phyloP scores from a whole-genome alignment of 2,113 vertebrate genomes.

The Rhizomys pruinosus region DNA sequence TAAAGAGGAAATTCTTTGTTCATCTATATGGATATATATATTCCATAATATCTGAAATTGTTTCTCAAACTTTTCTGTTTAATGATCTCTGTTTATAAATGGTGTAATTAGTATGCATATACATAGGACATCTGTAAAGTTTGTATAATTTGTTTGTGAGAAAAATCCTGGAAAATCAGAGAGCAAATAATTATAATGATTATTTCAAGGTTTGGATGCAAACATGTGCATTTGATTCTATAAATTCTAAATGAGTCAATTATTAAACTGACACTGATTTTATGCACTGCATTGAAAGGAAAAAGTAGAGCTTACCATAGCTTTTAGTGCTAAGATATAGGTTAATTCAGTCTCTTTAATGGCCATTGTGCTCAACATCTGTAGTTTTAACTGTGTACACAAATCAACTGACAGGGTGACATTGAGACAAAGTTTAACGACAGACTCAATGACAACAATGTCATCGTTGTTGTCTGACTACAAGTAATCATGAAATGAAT shows the following conservation, averaged over 20 bases:
- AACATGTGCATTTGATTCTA: background rate
- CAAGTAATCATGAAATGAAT: background rate
- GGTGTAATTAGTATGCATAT: background rate
- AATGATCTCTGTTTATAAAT: background rate
- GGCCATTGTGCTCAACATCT: constrained; percentile 44
- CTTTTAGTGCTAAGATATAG: background rate
- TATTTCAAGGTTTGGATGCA: background rate
- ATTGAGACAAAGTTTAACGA: constrained; percentile 20
- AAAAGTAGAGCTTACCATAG: background rate
- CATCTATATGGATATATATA: background rate
- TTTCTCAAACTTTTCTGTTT: background rate
- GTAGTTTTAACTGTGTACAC: constrained; percentile 56
- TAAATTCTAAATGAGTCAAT: background rate
- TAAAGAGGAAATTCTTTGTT: constrained; percentile 3
- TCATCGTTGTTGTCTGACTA: background rate
- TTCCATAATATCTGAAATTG: background rate
- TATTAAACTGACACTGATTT: constrained; percentile 31
- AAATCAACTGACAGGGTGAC: constrained; percentile 28
- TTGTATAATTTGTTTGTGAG: background rate
- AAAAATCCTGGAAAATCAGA: background rate
- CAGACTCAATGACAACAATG: background rate
- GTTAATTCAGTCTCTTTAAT: background rate
- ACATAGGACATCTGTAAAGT: background rate
- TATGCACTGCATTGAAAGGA: background rate
- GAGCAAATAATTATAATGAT: background rate